Base-by-base conservation (phyloP, 1,140 invertebrate species). In the Pteromalus puparum region DNA sequence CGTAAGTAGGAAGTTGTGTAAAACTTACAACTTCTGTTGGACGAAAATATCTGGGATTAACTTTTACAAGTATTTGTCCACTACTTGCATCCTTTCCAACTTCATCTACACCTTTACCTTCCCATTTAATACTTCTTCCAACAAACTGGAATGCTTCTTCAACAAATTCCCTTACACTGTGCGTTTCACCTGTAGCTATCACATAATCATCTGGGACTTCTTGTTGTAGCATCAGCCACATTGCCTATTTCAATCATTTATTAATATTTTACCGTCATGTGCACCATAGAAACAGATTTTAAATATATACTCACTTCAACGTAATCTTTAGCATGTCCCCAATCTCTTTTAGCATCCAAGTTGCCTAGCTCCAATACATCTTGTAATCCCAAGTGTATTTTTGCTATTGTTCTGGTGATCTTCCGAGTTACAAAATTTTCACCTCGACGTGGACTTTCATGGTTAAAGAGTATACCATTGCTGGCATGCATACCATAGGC, bases 221-320 rank as follows among this genome's bases (percentile, higher is more conserved):
- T 91, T 97, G 96, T 92, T 99, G 99, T n/a, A 99, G 93, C 97
- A 99, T 99, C 90, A 99, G 92, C 99, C 99, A 99, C 99, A 99
- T 99, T 15, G 98, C 99, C 97, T 98, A 90, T 28, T 70, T 78
- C 93, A 91, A 68, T 24, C 30, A 46, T 67, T 53, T n/a, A 72
- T 10, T 24, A 48, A 42, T 67, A 86, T 70, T 74, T 65, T 26
- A 13, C 21, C 61, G 18, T 76, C 42, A 74, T 30, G 13, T 84
- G 9, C 70, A 7, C 18, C n/a, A 21, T 24, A 24, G 61, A 46
- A 88, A 85, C 38, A 67, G 7, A 73, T 53, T 53, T 42, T 80
- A 21, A 61, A n/a, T 30, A 61, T 53, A 21, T 28, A 84, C 76
- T 88, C 92, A 98, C 97, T 95, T 99, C 97, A 42, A 99, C 98